A percentile compares a stretch with the other conserved stretches of the same genome.
Evolutionary conservation across 2,113 vertebrate genomes (phyloP).

Genomic region (Rafetus swinhoei): DNA sequence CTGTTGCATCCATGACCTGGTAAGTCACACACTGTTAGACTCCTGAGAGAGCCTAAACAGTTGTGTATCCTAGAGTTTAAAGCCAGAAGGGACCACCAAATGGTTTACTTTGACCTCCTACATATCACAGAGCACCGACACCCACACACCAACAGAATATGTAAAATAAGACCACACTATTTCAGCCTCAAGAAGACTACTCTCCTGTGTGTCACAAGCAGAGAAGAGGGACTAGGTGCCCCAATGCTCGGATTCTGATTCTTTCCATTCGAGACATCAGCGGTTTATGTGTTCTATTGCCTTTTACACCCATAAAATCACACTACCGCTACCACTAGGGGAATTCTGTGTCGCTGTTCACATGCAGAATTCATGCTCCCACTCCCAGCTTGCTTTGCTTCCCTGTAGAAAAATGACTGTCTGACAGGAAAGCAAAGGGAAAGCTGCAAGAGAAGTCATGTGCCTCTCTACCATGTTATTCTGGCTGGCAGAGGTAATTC

Average conservation of each 20-base stretch:
- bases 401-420: too few relatives aligned
- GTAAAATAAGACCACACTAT: background rate
- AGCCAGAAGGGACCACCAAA: background rate
- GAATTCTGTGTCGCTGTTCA: background rate
- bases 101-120: background rate
- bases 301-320: background rate
- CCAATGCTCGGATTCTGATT: background rate
- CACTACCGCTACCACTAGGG: background rate
- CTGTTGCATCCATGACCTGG: slow-evolving; percentile 92
- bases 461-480: too few relatives aligned
- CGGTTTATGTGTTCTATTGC: background rate
- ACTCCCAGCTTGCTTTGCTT: background rate
- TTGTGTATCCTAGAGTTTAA: background rate
- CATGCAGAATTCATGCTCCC: background rate
- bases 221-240: background rate
- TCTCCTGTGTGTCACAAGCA: background rate
- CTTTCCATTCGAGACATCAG: rapidly evolving
- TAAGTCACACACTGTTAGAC: slow-evolving; percentile 71
- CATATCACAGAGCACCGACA: background rate
- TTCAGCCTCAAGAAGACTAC: background rate
- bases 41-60: background rate
- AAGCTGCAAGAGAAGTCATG: too few relatives aligned
- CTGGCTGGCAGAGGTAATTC: too few relatives aligned
- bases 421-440: too few relatives aligned
- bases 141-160: background rate